A percentile compares a stretch with the other conserved stretches of the same genome.
These are phyloP conservation scores for Beaufortia kweichowensis DNA, from an alignment of 2,113 vertebrate genomes.

Conservation along the genomic window DNA sequence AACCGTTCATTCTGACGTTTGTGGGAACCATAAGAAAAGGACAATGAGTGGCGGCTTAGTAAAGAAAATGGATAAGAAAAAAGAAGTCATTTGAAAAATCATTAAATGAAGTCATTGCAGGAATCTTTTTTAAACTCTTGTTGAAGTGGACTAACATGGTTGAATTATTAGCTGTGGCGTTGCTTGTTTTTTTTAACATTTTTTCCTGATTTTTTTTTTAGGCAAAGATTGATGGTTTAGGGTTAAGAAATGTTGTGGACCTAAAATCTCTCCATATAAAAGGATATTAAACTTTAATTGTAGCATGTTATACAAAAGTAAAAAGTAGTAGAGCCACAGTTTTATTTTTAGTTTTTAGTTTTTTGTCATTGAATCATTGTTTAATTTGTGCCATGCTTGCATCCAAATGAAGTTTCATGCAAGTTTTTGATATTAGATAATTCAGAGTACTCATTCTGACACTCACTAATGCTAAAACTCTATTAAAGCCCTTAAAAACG, in stretches of 20 bases:
- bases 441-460: neutral
- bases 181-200: neutral
- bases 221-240: too few relatives aligned
- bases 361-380: too few relatives aligned
- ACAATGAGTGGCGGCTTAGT: slow-evolving; percentile 41
- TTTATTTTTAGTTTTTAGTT: too few relatives aligned
- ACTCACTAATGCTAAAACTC: neutral
- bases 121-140: slow-evolving; percentile 2
- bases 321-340: too few relatives aligned
- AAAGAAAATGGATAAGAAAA: slow-evolving; percentile 35
- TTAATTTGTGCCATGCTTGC: neutral
- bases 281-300: too few relatives aligned
- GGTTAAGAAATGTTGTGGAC: too few relatives aligned
- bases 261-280: too few relatives aligned
- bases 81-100: slow-evolving; percentile 49
- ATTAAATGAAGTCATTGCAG: slow-evolving; percentile 48
- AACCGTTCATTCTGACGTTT: slow-evolving; percentile 25
- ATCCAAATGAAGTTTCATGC: neutral
- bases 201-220: too few relatives aligned
- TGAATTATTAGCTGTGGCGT: neutral
- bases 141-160: neutral
- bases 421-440: neutral
- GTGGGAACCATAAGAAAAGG: slow-evolving; percentile 42
- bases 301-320: too few relatives aligned
- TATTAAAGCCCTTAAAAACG: neutral